These are phyloP conservation scores for Cosmopolites sordidus DNA, from an alignment of 2,888 invertebrate genomes.

Conservation along the genomic window DNA sequence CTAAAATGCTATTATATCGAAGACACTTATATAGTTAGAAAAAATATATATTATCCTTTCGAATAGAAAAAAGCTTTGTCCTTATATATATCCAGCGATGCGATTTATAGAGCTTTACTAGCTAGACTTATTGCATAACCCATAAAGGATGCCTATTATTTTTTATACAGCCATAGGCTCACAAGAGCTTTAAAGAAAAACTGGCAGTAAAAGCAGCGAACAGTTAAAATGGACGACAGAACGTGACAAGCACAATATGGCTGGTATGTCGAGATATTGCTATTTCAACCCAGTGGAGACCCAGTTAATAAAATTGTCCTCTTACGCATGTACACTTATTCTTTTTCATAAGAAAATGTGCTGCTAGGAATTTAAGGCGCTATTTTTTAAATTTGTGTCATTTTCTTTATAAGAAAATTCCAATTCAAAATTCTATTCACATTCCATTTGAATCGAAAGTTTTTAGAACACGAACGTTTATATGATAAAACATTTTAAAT, in stretches of 20 bases:
- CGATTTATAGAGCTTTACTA: neutral
- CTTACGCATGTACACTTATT: too few relatives aligned
- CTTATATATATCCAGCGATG: neutral
- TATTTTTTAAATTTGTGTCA: too few relatives aligned
- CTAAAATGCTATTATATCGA: too few relatives aligned
- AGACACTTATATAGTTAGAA: too few relatives aligned
- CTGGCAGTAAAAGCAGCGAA: constrained; percentile 5
- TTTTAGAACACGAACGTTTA: too few relatives aligned
- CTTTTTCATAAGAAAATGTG: too few relatives aligned
- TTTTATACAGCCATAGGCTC: neutral
- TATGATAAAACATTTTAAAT: too few relatives aligned
- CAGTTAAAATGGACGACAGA: constrained; percentile 8
- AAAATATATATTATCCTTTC: too few relatives aligned
- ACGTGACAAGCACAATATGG: constrained; percentile 12
- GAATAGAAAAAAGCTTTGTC: neutral
- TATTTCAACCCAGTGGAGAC: neutral
- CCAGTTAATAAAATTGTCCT: neutral
- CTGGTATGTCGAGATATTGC: neutral
- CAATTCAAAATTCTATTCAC: too few relatives aligned
- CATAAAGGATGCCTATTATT: neutral
- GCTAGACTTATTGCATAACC: neutral
- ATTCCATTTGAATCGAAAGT: too few relatives aligned
- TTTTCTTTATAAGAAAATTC: too few relatives aligned
- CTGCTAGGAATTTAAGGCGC: too few relatives aligned
- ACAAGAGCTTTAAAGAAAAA: neutral